Evolutionary conservation across 2,888 invertebrate species (phyloP), one percentile per base, ranked within the genome.

Genomic region (Neocrepidodera transversa): DNA sequence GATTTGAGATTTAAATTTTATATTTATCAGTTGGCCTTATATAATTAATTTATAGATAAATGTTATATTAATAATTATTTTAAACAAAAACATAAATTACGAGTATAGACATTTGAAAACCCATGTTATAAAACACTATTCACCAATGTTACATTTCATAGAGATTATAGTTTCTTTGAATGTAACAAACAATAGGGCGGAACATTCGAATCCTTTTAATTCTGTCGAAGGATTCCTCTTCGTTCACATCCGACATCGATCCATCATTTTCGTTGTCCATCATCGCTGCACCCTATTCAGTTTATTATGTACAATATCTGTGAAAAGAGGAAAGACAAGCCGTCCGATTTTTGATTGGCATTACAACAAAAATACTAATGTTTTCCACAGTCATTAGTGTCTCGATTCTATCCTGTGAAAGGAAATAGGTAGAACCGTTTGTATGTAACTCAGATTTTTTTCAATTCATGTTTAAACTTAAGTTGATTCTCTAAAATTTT

Each of bases 221-320:
- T 45, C 55, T 32, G 43, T 36, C 52, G 35, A 52, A 52, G 35
- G 28, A 51, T 23, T 52, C 40, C 47, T 51, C 49, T 45, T 51
- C 52, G 42, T 28, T 52, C 5, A 36, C 35, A 36, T 54, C 26
- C 36, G 18, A 50, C 57, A 53, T 61, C 61, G 61, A 57, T 61
- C 53, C 57, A 53, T 61, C 61, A 61, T 49, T 60, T 55, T 43
- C 50, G 49, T 43, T 54, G 59, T 59, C 50, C 17, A 55, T 50
- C 43, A 54, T 43, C 16, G 38, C 54, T 47, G 38, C 60, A 32
- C 55, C 59, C 55, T 18, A 40, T 38, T 54, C 47, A 45, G 40
- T 58, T 47, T 47, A 51, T 52, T 52, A 52, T 40, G 16, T 54
- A 54, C 36, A 18, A 45, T 45, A 45, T 45, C 35, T 38, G 35